Base-by-base conservation (phyloP, 2,797 vertebrate genomes). In the Sebastes vulpes region DNA sequence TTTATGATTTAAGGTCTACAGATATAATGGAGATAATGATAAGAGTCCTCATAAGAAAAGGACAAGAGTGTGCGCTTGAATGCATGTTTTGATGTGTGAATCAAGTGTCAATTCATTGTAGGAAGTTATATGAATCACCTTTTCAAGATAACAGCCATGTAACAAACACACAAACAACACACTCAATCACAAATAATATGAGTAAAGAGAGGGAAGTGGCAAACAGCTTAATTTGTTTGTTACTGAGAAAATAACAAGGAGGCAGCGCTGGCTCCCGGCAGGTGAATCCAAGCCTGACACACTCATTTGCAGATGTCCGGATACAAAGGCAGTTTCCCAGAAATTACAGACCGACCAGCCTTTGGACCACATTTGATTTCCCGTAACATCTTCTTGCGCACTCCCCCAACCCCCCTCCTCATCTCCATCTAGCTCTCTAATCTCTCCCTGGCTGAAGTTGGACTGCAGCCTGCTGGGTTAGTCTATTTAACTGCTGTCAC, bases 401-500 rank as follows among this genome's bases (percentile, higher is more conserved):
- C 59, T 56, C 70, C 32, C 71, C 42, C 16, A 48, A 9, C 68
- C 74, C 73, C 16, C 53, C 61, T 63, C 35, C 75, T 83, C 81
- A 70, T 90, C 86, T 86, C 54, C 84, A 90, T 85, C 81, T 57
- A 53, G 57, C 66, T 20, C 85, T 87, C 77, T 84, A 84, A 89
- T 92, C 90, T 87, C 70, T 79, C 69, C 64, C 77, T 71, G 76
- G 78, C 79, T 84, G 59, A 81, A 72, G 79, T 52, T 87, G 78
- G 80, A 78, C 82, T 61, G 75, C 84, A 84, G 83, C 89, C 81
- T 73, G 84, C 87, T 78, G 87, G 72, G 81, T 91, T 72, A 65
- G 82, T 84, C 86, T 85, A 79, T 89, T 91, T 83, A 69, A 76
- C 77, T 87, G 81, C 77, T 79, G 83, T 85, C 89, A 79, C 79